Percentiles rank a stretch among this genome's conserved stretches.
Conservation (phyloP, 2,797 vertebrate species). For the Pyrocephalus nanus region DNA sequence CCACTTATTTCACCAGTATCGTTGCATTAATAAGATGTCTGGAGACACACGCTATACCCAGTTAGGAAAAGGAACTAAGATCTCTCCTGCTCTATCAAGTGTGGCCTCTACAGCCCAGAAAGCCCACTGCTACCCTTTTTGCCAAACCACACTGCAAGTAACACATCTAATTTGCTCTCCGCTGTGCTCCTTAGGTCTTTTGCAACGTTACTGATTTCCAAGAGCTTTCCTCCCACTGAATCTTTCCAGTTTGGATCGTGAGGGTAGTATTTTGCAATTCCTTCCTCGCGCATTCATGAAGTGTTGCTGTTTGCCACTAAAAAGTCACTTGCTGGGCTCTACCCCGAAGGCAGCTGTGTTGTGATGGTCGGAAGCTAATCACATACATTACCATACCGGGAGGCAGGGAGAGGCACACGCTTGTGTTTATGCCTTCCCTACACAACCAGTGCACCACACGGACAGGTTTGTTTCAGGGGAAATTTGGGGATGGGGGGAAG, state of each 20-base stretch:
- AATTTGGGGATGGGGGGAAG: neutral
- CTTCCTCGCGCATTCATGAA: constrained; percentile 31
- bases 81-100: constrained; percentile 62
- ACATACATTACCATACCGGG: neutral
- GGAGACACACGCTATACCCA: constrained; percentile 5
- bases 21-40: constrained; percentile 28
- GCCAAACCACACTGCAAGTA: constrained; percentile 60
- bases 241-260: constrained; percentile 26
- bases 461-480: neutral
- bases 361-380: neutral
- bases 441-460: fast-evolving
- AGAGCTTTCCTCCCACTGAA: constrained; percentile 52
- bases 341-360: neutral
- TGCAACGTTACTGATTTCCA: constrained; percentile 61
- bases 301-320: constrained; percentile 41
- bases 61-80: constrained; percentile 55
- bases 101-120: constrained; percentile 51
- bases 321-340: constrained; percentile 50
- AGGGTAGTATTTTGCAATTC: constrained; percentile 57
- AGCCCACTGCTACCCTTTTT: constrained; percentile 56
- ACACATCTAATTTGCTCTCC: constrained; percentile 60
- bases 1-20: neutral
- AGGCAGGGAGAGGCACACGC: neutral
- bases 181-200: constrained; percentile 52
- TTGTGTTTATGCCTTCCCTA: neutral